phyloP scores from a whole-genome alignment of 2,113 vertebrate genomes.

The Gnathonemus echidnorhynchus region DNA sequence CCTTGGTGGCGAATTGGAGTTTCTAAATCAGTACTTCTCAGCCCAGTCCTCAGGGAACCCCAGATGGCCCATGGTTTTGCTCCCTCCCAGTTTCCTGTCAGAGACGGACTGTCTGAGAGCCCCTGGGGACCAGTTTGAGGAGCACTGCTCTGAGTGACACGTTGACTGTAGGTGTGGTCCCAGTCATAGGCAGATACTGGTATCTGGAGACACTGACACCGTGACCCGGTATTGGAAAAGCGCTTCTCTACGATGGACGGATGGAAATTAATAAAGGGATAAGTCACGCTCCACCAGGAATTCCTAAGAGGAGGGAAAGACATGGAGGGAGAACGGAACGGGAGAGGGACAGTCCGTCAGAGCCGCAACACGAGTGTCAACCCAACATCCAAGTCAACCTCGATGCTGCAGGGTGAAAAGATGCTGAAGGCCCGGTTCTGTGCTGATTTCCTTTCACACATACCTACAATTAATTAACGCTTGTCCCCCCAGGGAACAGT shows the following conservation, averaged over 20 bases:
- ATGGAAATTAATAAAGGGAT: neutral
- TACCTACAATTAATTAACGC: neutral
- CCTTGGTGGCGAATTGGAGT: neutral
- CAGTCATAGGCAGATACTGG: neutral
- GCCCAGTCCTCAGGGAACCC: neutral
- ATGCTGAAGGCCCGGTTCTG: neutral
- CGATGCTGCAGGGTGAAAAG: neutral
- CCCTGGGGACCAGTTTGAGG: neutral
- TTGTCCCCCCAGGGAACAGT: neutral
- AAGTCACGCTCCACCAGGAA: neutral
- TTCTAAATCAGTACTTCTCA: neutral
- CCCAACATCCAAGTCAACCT: neutral
- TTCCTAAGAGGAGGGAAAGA: neutral
- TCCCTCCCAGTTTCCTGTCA: neutral
- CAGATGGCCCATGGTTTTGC: neutral
- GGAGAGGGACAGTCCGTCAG: neutral
- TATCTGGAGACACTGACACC: neutral
- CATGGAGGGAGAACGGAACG: neutral
- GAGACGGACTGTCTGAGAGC: neutral
- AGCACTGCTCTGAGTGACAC: neutral
- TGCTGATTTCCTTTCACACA: neutral
- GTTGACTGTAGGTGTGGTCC: neutral
- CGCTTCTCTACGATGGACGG: neutral
- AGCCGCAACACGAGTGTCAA: neutral
- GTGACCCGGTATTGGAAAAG: neutral